Conservation (phyloP, 1,140 invertebrate genomes). For the Meloidogyne exigua region DNA sequence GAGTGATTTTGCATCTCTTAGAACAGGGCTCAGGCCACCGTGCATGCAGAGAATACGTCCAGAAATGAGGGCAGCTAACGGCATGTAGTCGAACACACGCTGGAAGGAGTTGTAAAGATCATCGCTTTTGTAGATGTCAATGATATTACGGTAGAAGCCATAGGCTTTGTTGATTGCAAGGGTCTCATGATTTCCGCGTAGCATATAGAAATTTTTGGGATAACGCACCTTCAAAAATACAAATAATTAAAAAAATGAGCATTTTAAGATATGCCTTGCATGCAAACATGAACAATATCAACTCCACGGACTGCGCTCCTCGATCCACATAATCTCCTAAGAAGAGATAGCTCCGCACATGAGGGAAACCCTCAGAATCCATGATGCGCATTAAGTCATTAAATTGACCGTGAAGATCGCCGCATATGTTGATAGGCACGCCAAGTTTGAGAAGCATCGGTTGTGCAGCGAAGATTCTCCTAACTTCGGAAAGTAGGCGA, state of each 20-base stretch:
- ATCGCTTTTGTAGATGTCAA: not conserved
- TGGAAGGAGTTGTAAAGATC: not conserved
- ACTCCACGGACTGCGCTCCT: slow-evolving; percentile 33
- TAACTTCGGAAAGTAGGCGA: not conserved
- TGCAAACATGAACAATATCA: slow-evolving; percentile 22
- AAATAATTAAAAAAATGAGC: not conserved
- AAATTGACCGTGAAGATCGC: slow-evolving; percentile 68
- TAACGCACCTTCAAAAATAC: not conserved
- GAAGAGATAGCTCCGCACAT: not conserved
- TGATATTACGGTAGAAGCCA: not conserved
- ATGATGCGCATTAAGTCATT: slow-evolving; percentile 67
- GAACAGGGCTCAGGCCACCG: not conserved
- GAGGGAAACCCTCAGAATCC: not conserved
- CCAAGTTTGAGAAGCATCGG: slow-evolving; percentile 57
- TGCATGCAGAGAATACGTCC: not conserved
- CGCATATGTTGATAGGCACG: slow-evolving; percentile 65
- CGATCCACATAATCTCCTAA: slow-evolving; percentile 39
- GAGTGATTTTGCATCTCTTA: not conserved
- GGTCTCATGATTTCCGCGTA: slow-evolving; percentile 73
- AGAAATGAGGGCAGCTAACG: not conserved
- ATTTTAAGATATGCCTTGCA: slow-evolving; percentile 19
- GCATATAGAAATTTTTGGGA: slow-evolving; percentile 65
- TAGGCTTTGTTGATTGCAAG: slow-evolving; percentile 68
- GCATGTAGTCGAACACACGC: not conserved
- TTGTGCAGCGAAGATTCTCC: not conserved